phyloP scores from a whole-genome alignment of 2,888 invertebrate genomes.

The Corythucha ciliata region DNA sequence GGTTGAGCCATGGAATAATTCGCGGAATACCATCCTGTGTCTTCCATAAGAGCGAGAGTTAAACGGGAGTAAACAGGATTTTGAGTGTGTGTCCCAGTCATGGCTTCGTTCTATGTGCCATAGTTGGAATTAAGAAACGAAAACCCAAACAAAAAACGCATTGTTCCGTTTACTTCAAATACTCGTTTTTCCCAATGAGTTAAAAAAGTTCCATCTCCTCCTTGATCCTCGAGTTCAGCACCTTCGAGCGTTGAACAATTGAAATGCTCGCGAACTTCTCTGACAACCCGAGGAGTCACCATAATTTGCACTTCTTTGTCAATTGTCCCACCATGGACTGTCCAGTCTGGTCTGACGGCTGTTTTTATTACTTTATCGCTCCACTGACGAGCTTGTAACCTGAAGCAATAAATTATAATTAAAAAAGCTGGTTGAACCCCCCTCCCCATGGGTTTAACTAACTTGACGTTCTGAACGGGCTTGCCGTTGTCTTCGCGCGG shows the following conservation, averaged over 20 bases:
- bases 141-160: neutral
- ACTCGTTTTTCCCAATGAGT: constrained; percentile 99
- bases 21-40: constrained; percentile 93
- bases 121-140: neutral
- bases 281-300: constrained; percentile 81
- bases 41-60: constrained; percentile 93
- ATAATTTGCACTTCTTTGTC: constrained; percentile 70
- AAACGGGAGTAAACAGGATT: constrained; percentile 93
- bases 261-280: constrained; percentile 81
- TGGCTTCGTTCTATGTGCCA: constrained; percentile 79
- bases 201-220: constrained; percentile 90
- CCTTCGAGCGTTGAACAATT: constrained; percentile 81
- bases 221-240: constrained; percentile 96
- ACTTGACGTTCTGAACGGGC: constrained; percentile 81
- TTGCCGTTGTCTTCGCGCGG: constrained; percentile 76
- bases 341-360: constrained; percentile 54
- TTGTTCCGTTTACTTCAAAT: constrained; percentile 67
- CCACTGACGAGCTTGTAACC: constrained; percentile 88
- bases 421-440: too few species aligned
- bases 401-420: constrained; percentile 40
- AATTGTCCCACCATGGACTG: constrained; percentile 66
- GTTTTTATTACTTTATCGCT: constrained; percentile 77
- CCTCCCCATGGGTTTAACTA: constrained; percentile 42
- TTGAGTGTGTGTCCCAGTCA: constrained; percentile 98
- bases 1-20: constrained; percentile 81